Evolutionary conservation across 1,140 invertebrate genomes (phyloP), one percentile per base, ranked within the genome.

Genomic region (Trachymyrmex cornetzi): DNA sequence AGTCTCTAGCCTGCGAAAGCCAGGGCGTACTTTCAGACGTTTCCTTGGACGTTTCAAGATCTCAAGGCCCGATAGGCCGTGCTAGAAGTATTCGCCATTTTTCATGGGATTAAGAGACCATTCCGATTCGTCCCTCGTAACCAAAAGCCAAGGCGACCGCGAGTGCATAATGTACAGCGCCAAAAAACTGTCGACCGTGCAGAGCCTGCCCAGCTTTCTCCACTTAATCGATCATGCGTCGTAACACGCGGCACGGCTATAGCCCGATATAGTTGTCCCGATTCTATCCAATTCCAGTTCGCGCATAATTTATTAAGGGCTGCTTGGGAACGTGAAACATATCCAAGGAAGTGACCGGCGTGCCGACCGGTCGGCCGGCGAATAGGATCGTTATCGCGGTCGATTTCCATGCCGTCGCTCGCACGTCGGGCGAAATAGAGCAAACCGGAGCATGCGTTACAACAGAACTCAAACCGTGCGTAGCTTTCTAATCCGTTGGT

Each of bases 241-340:
- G 53, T 57, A 86, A 85, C n/a, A 44, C 61, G 71, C 34, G 75
- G 19, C 50, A n/a, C 34, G 84, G 55, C 82, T 85, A 87, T 87
- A 72, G 69, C 22, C 53, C 74, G 82, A 77, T 85, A 55, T 75
- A 85, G 84, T 66, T 71, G 86, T 87, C 50, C 53, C 63, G 71
- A 85, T 82, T 87, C 59, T 27, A 87, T 74, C 57, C 66, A 86
- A 67, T 84, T 82, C 57, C 79, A 82, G 55, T 44, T 55, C 30
- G 66, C 53, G 64, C 67, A 84, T 87, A 82, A 87, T 82, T 87
- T 87, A 87, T 87, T 87, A 87, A 82, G 77, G 66, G 66, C 44
- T 50, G 77, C 55, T 44, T 48, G 27, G 38, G 79, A 61, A 85
- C 57, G 55, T 63, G 71, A 81, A 67, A 80, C 77, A 22, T 71